phyloP scores from a whole-genome alignment of 2,888 invertebrate genomes.

The Malacosoma neustria region DNA sequence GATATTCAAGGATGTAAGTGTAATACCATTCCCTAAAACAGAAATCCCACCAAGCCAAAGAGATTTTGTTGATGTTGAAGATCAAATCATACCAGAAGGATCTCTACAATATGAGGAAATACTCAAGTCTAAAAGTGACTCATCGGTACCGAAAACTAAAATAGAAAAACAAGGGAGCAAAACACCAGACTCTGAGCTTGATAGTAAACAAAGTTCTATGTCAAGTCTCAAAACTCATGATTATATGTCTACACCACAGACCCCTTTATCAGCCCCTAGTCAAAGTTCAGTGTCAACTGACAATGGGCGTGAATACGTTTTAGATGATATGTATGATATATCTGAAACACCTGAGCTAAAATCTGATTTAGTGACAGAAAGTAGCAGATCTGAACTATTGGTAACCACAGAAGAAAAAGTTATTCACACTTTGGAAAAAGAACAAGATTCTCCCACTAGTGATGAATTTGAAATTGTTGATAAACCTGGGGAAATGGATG shows the following conservation, averaged over 20 bases:
- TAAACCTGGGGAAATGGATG: constrained; percentile 89
- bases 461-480: constrained; percentile 93
- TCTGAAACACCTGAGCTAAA: constrained; percentile 75
- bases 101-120: constrained; percentile 66
- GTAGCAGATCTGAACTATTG: constrained; percentile 73
- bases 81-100: constrained; percentile 56
- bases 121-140: constrained; percentile 64
- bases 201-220: constrained; percentile 76
- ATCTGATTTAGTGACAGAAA: constrained; percentile 61
- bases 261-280: constrained; percentile 77
- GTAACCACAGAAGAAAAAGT: constrained; percentile 77
- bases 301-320: constrained; percentile 77
- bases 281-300: constrained; percentile 79
- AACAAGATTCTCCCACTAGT: constrained; percentile 83
- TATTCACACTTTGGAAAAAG: constrained; percentile 67
- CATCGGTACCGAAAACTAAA: constrained; percentile 67
- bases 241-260: constrained; percentile 72
- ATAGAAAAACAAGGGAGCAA: constrained; percentile 51
- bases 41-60: constrained; percentile 65
- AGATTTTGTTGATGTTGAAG: constrained; percentile 62
- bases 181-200: constrained; percentile 52
- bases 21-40: constrained; percentile 65
- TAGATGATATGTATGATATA: constrained; percentile 75
- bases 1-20: constrained; percentile 37
- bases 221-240: constrained; percentile 72